phyloP scores from a whole-genome alignment of 1,140 invertebrate genomes.

The Drosophila watanabei region DNA sequence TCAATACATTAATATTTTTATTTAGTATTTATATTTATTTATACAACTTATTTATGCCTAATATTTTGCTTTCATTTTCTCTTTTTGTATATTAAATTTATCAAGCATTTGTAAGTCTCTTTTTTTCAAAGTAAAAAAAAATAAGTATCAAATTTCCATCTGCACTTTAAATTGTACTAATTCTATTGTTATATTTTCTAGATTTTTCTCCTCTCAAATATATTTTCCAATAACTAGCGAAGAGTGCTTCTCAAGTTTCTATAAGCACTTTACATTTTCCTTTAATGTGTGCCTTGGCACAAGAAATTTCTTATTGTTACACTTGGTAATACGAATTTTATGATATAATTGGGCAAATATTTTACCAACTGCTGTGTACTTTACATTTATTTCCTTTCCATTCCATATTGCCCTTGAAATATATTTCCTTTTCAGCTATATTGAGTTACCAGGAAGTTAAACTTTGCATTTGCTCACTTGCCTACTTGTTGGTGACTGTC shows the following conservation, averaged over 20 bases:
- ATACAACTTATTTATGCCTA: too few relatives aligned
- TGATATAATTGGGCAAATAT: constrained; percentile 12
- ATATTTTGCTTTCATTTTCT: too few relatives aligned
- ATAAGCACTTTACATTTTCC: background rate
- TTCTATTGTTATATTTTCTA: background rate
- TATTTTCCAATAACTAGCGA: background rate
- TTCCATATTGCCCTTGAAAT: constrained; percentile 6
- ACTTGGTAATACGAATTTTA: background rate
- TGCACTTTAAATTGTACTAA: too few relatives aligned
- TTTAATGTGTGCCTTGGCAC: background rate
- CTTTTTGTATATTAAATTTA: too few relatives aligned
- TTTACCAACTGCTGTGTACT: background rate
- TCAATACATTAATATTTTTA: too few relatives aligned
- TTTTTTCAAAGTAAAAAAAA: too few relatives aligned
- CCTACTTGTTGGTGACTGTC: background rate
- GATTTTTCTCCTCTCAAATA: too few relatives aligned
- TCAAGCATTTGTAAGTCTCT: too few relatives aligned
- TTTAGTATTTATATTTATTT: too few relatives aligned
- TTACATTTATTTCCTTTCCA: constrained; percentile 17
- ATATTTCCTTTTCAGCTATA: constrained; percentile 7
- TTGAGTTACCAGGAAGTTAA: constrained; percentile 27
- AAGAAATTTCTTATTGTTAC: background rate
- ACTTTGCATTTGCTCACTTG: constrained; percentile 14
- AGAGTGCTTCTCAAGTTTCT: background rate
- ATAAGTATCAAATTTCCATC: too few relatives aligned